Conservation (phyloP, 92 coral and sea anemone species). For the Galaxea fascicularis region DNA sequence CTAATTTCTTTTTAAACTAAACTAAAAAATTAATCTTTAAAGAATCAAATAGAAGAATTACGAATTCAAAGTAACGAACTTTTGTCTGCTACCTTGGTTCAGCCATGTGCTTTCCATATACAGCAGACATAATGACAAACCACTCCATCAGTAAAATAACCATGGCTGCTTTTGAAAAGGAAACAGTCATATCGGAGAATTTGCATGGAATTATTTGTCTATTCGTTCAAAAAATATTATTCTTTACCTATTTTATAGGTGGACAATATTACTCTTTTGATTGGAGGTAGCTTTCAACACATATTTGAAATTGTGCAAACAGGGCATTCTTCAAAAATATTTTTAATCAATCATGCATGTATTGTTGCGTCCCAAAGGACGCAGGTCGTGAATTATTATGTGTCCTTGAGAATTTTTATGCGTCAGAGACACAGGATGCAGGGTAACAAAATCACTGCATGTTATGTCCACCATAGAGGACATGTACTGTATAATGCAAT, state of each 20-base stretch:
- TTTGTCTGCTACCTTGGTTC: background rate
- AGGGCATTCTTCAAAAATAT: background rate
- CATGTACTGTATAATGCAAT: no score
- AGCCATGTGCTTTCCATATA: no score
- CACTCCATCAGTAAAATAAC: conserved; percentile 1
- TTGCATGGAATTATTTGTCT: background rate
- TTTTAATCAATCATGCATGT: background rate
- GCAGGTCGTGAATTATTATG: conserved; percentile 5
- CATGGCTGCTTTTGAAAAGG: conserved; percentile 1
- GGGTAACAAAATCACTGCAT: no score
- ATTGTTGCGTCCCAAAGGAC: background rate
- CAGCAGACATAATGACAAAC: background rate
- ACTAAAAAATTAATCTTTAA: no score
- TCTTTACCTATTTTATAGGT: conserved; percentile 15
- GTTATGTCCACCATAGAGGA: no score
- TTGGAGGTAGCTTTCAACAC: no score
- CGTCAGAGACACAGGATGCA: no score
- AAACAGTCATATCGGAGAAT: background rate
- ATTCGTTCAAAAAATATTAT: background rate
- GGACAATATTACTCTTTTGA: conserved; percentile 3
- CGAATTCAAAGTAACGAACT: background rate
- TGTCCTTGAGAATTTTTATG: background rate
- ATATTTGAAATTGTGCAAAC: background rate
- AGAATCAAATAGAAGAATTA: background rate
- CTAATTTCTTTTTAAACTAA: no score